Percentiles rank a stretch among this genome's conserved stretches.
phyloP scores from a whole-genome alignment of 2,113 vertebrate genomes.

The Petromus typicus region DNA sequence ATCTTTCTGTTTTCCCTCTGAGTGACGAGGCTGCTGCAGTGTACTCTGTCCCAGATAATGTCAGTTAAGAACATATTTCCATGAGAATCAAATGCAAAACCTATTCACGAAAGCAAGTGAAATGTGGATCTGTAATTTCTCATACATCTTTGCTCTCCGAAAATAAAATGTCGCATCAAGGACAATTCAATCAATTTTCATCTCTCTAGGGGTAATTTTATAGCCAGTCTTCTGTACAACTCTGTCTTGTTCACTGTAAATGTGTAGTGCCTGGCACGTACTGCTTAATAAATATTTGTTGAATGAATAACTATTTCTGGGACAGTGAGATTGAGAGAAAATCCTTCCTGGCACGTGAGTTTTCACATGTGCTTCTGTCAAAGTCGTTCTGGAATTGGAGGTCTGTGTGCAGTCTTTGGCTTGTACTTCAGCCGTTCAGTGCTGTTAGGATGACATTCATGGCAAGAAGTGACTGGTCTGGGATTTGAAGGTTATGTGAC shows the following conservation, averaged over 20 bases:
- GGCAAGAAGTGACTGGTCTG: rapidly evolving
- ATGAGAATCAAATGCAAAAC: not conserved
- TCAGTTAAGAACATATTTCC: not conserved
- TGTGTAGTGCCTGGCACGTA: not conserved
- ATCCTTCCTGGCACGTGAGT: not conserved
- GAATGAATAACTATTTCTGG: constrained; percentile 6
- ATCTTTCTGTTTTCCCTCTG: not conserved
- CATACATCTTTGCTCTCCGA: not conserved
- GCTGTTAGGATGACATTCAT: rapidly evolving
- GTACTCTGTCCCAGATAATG: not conserved
- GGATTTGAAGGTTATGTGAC: not conserved
- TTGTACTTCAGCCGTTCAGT: not conserved
- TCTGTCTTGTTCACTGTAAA: not conserved
- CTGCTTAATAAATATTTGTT: constrained; percentile 19
- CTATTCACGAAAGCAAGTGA: constrained; percentile 9
- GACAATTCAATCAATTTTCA: constrained; percentile 22
- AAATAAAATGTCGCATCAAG: not conserved
- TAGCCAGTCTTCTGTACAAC: not conserved
- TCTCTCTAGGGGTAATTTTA: not conserved
- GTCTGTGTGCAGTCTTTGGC: not conserved
- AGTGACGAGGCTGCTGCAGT: rapidly evolving
- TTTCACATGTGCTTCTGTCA: not conserved
- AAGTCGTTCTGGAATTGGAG: not conserved
- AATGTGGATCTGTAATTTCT: constrained; percentile 27
- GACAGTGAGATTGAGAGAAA: not conserved